Percentiles rank a stretch among this genome's conserved stretches.
These are phyloP conservation scores for Microvelia longipes DNA, from an alignment of 1,140 invertebrate species.

Conservation along the genomic window DNA sequence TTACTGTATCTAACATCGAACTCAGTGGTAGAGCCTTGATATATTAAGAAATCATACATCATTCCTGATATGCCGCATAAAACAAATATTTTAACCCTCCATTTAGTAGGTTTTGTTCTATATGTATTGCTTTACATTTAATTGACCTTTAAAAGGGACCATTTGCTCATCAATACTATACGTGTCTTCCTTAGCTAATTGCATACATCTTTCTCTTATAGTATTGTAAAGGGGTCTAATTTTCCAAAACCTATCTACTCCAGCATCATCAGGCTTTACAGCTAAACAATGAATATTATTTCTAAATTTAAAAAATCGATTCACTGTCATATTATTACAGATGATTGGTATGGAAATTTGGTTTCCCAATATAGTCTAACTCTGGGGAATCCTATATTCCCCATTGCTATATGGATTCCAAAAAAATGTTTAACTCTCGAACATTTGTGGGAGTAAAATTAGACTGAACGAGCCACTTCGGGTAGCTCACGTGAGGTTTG, in stretches of 20 bases:
- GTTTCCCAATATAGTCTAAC: neutral
- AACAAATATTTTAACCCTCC: constrained; percentile 21
- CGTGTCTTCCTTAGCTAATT: neutral
- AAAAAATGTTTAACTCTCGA: neutral
- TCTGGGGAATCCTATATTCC: neutral
- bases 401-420: neutral
- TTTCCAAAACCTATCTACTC: neutral
- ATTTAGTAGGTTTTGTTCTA: constrained; percentile 13
- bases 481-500: too few relatives aligned
- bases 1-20: constrained; percentile 1
- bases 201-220: neutral
- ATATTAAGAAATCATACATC: constrained; percentile 21
- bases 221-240: neutral
- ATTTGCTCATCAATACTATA: constrained; percentile 24
- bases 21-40: constrained; percentile 20
- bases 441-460: neutral
- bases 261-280: neutral
- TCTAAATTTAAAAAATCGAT: neutral
- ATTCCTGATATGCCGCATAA: constrained; percentile 21
- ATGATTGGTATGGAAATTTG: neutral
- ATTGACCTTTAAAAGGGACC: constrained; percentile 23
- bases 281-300: neutral
- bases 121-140: constrained; percentile 19
- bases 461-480: too few relatives aligned
- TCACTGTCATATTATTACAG: neutral